A percentile compares a stretch with the other conserved stretches of the same genome.
These are phyloP conservation scores for Entomyzon cyanotis DNA, from an alignment of 2,113 vertebrate species.

Conservation along the genomic window DNA sequence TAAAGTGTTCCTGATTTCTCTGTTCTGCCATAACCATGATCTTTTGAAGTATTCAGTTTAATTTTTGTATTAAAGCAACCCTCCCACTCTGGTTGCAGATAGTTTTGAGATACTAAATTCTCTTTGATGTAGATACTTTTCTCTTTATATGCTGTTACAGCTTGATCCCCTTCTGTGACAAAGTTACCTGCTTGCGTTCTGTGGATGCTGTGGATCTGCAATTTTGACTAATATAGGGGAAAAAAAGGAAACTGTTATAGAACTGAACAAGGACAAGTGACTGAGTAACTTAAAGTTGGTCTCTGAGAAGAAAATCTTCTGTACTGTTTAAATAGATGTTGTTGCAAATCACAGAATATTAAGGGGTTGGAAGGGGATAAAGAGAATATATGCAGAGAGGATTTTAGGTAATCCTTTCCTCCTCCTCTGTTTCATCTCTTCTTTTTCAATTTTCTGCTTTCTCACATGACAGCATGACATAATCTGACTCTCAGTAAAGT, in stretches of 20 bases:
- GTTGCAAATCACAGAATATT: background rate
- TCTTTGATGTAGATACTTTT: background rate
- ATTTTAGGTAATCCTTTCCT: background rate
- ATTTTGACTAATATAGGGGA: rapidly evolving
- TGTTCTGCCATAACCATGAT: background rate
- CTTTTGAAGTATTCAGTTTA: background rate
- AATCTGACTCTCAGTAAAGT: background rate
- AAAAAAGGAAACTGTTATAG: background rate
- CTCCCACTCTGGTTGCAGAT: background rate
- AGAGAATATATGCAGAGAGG: background rate
- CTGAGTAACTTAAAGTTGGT: background rate
- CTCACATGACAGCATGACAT: background rate
- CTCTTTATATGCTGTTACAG: background rate
- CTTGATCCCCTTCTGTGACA: background rate
- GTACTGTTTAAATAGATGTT: background rate
- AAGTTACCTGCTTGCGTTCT: background rate
- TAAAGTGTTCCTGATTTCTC: background rate
- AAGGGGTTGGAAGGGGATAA: background rate
- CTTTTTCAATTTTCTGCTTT: background rate
- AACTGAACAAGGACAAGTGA: background rate
- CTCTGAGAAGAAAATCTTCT: background rate
- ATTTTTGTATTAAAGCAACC: background rate
- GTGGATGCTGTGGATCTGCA: background rate
- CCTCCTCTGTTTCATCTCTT: background rate
- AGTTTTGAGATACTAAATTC: background rate